Evolutionary conservation across 2,113 vertebrate genomes (phyloP).

Genomic region (Laterallus jamaicensis): DNA sequence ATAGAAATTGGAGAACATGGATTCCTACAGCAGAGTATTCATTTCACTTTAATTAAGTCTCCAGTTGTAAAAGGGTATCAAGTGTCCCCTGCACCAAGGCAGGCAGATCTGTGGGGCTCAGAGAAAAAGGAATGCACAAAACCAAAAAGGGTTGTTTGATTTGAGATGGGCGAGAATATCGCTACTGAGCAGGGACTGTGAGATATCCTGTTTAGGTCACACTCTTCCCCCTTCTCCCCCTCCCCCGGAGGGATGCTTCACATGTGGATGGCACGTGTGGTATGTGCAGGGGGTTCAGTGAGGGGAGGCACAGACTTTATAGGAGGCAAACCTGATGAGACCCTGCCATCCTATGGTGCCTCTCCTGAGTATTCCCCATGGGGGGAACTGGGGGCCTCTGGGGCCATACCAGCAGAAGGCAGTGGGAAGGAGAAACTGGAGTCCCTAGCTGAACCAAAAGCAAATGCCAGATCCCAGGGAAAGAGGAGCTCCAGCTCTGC

Average conservation of each 20-base stretch:
- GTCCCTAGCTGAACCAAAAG: fast-evolving
- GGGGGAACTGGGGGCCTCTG: neutral
- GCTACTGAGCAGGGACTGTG: fast-evolving
- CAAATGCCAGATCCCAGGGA: neutral
- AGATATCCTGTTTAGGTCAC: neutral
- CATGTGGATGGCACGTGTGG: neutral
- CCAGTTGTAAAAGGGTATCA: neutral
- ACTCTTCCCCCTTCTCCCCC: neutral
- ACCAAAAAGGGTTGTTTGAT: neutral
- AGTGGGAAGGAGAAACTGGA: neutral
- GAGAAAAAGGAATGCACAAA: neutral
- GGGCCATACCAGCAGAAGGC: neutral
- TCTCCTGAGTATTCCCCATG: neutral
- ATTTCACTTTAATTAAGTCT: neutral
- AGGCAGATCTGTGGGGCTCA: neutral
- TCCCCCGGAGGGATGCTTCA: fast-evolving
- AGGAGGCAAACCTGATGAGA: neutral
- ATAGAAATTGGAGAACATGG: neutral
- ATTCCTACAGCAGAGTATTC: neutral
- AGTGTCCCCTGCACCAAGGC: neutral
- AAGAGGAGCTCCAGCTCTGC: neutral
- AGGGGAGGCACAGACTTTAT: neutral
- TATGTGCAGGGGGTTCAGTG: neutral
- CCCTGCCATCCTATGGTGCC: neutral
- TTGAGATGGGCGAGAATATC: fast-evolving